These are phyloP conservation scores for Falco punctatus DNA, from an alignment of 2,113 vertebrate genomes.

Conservation along the genomic window DNA sequence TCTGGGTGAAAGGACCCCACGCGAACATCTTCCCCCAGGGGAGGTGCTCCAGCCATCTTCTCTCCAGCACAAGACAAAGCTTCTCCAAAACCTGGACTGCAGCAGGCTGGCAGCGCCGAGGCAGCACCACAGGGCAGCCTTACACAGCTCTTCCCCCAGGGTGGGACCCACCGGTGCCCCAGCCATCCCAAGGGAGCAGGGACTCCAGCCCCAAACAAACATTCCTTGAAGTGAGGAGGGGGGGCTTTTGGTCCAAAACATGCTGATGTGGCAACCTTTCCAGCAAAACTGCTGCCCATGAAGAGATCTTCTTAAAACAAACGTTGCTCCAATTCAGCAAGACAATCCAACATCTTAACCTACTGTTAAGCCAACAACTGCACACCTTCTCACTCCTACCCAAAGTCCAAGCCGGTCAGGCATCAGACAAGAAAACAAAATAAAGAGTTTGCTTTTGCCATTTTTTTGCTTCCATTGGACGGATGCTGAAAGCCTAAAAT, in stretches of 20 bases:
- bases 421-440: background rate
- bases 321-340: background rate
- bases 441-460: background rate
- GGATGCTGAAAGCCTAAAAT: background rate
- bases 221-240: background rate
- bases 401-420: accelerated
- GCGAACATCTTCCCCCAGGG: accelerated
- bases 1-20: background rate
- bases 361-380: background rate
- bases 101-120: background rate
- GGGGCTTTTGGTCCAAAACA: background rate
- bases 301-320: background rate
- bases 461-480: background rate
- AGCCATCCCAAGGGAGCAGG: background rate
- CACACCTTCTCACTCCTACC: background rate
- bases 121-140: background rate
- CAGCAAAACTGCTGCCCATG: background rate
- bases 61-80: background rate
- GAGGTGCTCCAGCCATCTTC: background rate
- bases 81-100: background rate
- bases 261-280: background rate
- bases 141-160: too few species aligned
- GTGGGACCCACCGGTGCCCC: background rate
- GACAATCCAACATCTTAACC: background rate
- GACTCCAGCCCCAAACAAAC: background rate